These are phyloP conservation scores for Aphelenchoides fujianensis DNA, from an alignment of 1,140 invertebrate genomes.

Conservation along the genomic window DNA sequence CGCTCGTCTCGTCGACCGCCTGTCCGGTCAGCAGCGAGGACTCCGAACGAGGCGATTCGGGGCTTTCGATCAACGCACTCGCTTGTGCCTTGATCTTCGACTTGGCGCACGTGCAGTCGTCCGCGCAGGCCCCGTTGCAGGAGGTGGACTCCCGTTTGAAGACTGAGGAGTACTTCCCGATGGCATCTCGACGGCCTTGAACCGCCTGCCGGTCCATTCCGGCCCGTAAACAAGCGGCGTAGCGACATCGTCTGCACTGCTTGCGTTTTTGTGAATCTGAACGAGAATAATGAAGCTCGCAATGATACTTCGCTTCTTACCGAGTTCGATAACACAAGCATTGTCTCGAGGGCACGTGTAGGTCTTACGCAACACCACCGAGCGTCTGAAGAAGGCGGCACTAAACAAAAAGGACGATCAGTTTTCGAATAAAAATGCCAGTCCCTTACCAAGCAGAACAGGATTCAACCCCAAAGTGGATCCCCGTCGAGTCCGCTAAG, in stretches of 20 bases:
- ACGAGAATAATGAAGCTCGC: constrained; percentile 5
- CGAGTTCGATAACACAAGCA: constrained; percentile 34
- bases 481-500: constrained; percentile 27
- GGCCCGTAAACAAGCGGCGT: constrained; percentile 43
- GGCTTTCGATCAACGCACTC: too few species aligned
- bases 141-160: constrained; percentile 45
- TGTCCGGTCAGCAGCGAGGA: constrained; percentile 10
- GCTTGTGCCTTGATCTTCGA: constrained; percentile 1
- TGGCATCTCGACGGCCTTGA: constrained; percentile 54
- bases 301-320: constrained; percentile 32
- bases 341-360: constrained; percentile 42
- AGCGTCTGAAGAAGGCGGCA: constrained; percentile 28
- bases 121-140: not conserved
- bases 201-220: constrained; percentile 52
- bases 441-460: constrained; percentile 44
- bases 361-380: constrained; percentile 51
- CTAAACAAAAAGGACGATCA: constrained; percentile 20
- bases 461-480: constrained; percentile 53
- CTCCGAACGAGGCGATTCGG: constrained; percentile 29
- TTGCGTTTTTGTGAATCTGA: constrained; percentile 47
- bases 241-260: constrained; percentile 52
- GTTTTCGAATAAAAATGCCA: constrained; percentile 28
- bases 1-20: constrained; percentile 16
- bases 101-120: constrained; percentile 12
- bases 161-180: constrained; percentile 48